These are phyloP conservation scores for Apamea monoglypha DNA, from an alignment of 2,888 invertebrate species.

Conservation along the genomic window DNA sequence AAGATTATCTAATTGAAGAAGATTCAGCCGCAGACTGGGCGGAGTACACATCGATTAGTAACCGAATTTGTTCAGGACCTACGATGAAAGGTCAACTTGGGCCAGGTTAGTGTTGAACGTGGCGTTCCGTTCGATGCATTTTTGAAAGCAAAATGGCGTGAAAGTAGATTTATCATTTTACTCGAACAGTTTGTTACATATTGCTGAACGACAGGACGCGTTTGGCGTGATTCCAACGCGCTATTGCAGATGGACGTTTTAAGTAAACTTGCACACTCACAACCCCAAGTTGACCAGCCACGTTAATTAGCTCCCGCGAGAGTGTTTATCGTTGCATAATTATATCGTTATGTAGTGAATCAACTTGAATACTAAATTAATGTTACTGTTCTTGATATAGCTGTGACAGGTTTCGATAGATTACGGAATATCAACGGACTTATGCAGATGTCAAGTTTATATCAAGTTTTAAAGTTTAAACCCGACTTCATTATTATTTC, in stretches of 20 bases:
- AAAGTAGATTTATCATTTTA: constrained; percentile 16
- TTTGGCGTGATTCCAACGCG: constrained; percentile 75
- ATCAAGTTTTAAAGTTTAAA: constrained; percentile 13
- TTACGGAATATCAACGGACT: constrained; percentile 20
- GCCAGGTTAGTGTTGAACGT: constrained; percentile 44
- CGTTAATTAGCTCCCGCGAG: constrained; percentile 44
- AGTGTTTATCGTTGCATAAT: constrained; percentile 44
- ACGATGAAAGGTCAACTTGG: constrained; percentile 28
- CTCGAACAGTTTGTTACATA: constrained; percentile 23
- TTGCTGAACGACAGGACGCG: constrained; percentile 33
- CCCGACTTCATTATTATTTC: constrained; percentile 21
- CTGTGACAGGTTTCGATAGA: constrained; percentile 25
- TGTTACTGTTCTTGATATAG: constrained; percentile 28
- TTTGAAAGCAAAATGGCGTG: constrained; percentile 4
- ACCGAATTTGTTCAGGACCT: constrained; percentile 34
- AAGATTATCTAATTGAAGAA: constrained; percentile 22
- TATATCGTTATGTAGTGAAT: constrained; percentile 34
- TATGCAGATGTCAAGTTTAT: constrained; percentile 19
- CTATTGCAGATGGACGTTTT: constrained; percentile 75
- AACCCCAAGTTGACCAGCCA: constrained; percentile 24
- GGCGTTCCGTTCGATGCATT: background rate
- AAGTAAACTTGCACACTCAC: constrained; percentile 50
- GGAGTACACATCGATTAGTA: constrained; percentile 31
- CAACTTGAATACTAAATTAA: constrained; percentile 41
- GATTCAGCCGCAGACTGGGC: constrained; percentile 8